Base-by-base conservation (phyloP, 2,113 vertebrate genomes). In the Psittacara wagleri region DNA sequence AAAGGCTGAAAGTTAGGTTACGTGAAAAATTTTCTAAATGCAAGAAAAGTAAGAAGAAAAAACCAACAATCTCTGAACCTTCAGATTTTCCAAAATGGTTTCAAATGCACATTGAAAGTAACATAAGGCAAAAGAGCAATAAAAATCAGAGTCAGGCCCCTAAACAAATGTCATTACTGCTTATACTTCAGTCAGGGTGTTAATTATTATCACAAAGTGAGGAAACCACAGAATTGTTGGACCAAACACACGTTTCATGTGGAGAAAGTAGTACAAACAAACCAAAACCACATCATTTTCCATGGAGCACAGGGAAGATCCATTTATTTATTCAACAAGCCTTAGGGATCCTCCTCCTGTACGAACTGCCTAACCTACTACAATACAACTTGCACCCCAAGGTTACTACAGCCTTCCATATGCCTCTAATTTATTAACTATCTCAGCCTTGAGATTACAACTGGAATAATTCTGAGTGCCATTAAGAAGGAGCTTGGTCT, bases 151-250 rank as follows among this genome's bases (percentile, higher is more conserved):
- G 37, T 95, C 90, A 93, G 63, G 79, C 81, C 83, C 74, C 78
- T 90, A 92, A 95, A 96, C 69, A 92, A 94, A 92, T 88, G 93
- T 95, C 92, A 96, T 91, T 93, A 54, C 90, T 75, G 75, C 88
- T 94, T 72, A 97, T 72, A 90, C 87, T 96, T 96, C 81, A 93
- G 72, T 83, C 72, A 96, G 94, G 83, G 92, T 94, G 93, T 92
- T 97, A 96, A 96, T 97, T 96, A 96, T 94, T 94, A 96, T 97
- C 90, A 96, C 90, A 85, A 95, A 97, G 86, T 96, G 92, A 96
- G 87, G 92, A 97, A 97, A 97, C 96, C 94, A 90, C 96, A 96
- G 85, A 93, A 93, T 76, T 87, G 68, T 92, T 96, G 95, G 94
- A 94, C 61, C 33, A 73, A 97, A 95, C 18, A 93, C 87, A 92